A percentile compares a stretch with the other conserved stretches of the same genome.
These are phyloP conservation scores for Enoplosus armatus DNA, from an alignment of 2,797 vertebrate genomes.

Conservation along the genomic window DNA sequence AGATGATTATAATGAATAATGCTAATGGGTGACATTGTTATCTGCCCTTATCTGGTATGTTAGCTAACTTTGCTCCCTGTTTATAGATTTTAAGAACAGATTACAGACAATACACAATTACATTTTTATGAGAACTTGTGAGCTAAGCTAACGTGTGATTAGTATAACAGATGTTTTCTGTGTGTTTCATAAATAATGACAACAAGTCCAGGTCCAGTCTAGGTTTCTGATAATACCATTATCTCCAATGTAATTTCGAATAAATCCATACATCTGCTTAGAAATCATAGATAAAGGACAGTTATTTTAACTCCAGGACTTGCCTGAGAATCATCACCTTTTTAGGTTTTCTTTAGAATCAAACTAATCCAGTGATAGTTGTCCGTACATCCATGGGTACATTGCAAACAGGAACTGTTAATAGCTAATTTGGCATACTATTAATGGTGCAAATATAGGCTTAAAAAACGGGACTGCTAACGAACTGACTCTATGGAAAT, in stretches of 20 bases:
- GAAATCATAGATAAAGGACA: not conserved
- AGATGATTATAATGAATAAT: slow-evolving; percentile 62
- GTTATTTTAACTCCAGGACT: not conserved
- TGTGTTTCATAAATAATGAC: slow-evolving; percentile 22
- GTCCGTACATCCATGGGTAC: too few relatives aligned
- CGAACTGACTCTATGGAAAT: not conserved
- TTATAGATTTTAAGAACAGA: slow-evolving; percentile 18
- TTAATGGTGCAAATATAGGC: not conserved
- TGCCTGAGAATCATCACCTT: too few relatives aligned
- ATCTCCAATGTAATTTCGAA: not conserved
- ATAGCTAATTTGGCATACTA: not conserved
- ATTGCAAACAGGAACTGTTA: too few relatives aligned
- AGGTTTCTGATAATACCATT: not conserved
- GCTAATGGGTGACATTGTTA: slow-evolving; percentile 55
- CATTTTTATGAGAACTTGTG: not conserved
- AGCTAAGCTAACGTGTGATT: slow-evolving; percentile 16
- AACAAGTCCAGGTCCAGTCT: slow-evolving; percentile 14
- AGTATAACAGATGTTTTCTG: slow-evolving; percentile 1
- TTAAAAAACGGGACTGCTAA: not conserved
- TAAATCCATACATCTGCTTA: not conserved
- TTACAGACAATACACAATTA: slow-evolving; percentile 14
- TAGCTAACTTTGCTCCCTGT: slow-evolving; percentile 7
- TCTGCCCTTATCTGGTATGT: slow-evolving; percentile 35
- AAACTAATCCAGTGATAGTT: too few relatives aligned
- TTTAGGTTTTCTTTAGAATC: too few relatives aligned